Evolutionary conservation across 2,888 invertebrate genomes (phyloP), one percentile per base, ranked within the genome.

Genomic region (Rhopalosiphum nymphaeae): DNA sequence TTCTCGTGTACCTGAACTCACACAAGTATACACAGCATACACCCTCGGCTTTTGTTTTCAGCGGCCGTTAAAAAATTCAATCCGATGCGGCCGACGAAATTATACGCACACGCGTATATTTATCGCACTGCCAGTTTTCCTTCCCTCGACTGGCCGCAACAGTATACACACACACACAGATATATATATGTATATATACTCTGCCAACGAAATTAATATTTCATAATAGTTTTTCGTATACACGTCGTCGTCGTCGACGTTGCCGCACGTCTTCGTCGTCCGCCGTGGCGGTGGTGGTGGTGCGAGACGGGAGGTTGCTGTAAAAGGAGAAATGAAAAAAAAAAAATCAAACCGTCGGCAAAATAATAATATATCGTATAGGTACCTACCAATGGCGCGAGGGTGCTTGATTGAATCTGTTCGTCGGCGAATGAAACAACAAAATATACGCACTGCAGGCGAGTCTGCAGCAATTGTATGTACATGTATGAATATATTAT

Each of bases 31-130:
- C 36, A 78, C 21, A 78, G 16, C 42, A 13, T 91, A 91, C 91
- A 46, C 87, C 87, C 92, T 87, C 49, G 49, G 46, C 61, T 86
- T 87, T 61, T 29, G 57, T 87, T 61, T 92, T 92, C 42, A 42
- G 84, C 42, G 42, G 53, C 67, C 92, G 92, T 92, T 92, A 92
- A 92, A 92, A 92, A 92, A 92, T 89, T 89, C 88, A 92, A 92
- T 89, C 92, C 49, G 86, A 57, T 57, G 57, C 46, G 86, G 87
- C 87, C 92, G 67, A 89, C 88, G 78, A 89, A 92, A 92, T 92
- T 92, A 92, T 92, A 67, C 87, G 67, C 29, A 61, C 88, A 57
- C 86, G 61, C 67, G 49, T 92, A 87, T 92, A 87, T 92, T 92
- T 92, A 87, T 92, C 92, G 87, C 67, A 25, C 92, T 61, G 36